These are phyloP conservation scores for Mesoligia furuncula DNA, from an alignment of 2,888 invertebrate genomes.

Conservation along the genomic window DNA sequence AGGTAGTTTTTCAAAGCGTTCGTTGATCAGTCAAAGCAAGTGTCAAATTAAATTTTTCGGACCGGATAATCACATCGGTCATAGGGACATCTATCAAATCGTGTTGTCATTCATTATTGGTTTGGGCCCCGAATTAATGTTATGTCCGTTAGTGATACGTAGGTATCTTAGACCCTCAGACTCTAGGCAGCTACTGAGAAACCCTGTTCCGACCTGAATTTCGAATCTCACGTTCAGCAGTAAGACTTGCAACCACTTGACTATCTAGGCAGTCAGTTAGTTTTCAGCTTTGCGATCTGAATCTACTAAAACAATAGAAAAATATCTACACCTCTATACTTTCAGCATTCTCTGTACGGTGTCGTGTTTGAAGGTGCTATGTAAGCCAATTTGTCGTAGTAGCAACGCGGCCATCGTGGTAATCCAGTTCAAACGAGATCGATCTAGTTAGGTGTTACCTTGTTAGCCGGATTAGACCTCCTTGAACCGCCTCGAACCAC, in stretches of 20 bases:
- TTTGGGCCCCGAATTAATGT: no score
- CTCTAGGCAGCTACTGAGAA: neutral
- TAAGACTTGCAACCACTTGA: neutral
- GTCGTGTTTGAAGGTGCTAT: slow-evolving; percentile 74
- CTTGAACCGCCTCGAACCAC: slow-evolving; percentile 47
- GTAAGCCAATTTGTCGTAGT: slow-evolving; percentile 84
- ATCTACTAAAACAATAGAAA: neutral
- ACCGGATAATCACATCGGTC: no score
- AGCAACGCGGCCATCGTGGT: slow-evolving; percentile 72
- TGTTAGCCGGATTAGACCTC: slow-evolving; percentile 76
- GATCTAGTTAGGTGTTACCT: slow-evolving; percentile 78
- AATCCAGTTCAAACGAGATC: slow-evolving; percentile 82
- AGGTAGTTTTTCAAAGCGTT: slow-evolving; percentile 4
- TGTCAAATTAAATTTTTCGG: no score
- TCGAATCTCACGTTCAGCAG: neutral
- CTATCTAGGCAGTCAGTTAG: neutral
- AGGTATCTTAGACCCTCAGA: no score
- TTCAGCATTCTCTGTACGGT: slow-evolving; percentile 20
- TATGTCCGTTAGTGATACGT: no score
- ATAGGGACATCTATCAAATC: no score
- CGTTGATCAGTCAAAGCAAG: no score
- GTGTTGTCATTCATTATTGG: no score
- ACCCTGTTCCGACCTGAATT: neutral
- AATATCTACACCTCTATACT: slow-evolving; percentile 36
- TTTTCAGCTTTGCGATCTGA: neutral